Evolutionary conservation across 2,113 vertebrate species (phyloP), one percentile per base, ranked within the genome.

Genomic region (Serinus canaria): DNA sequence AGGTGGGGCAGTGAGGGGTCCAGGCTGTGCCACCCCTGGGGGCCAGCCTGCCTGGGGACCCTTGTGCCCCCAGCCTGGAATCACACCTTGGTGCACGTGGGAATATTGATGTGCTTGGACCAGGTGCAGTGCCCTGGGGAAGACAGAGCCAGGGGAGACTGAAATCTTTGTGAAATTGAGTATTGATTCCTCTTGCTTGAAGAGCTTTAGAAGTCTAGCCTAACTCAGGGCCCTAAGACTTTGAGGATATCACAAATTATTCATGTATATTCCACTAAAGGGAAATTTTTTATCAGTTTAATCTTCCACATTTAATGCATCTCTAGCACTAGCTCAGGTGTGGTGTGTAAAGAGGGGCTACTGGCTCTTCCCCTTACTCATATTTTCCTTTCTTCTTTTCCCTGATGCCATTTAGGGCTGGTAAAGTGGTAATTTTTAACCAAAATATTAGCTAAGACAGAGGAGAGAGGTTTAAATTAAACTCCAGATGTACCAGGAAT

Each of bases 171-270:
- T 76, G 90, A 96, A 97, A 97, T 64, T 95, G 76, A 95, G 87
- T 95, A 97, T 97, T 90, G 93, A 96, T 96, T 95, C 18, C 28
- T 92, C 69, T 90, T 82, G 62, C 72, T 95, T 13, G 20, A 53
- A 72, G 33, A 84, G 52, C 64, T 97, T 92, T 94, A 39, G 79
- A 83, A 78, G 24, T 79, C 50, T 25, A 75, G 19, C 58, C 44
- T 60, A 84, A 50, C 33, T 92, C 46, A 23, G 39, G 24, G 58
- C 16, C 15, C 35, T 58, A 33, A 52, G 47, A 69, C 18, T 60
- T 84, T 73, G 83, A 91, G 91, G 50, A 47, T 79, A 66, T n/a
- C 75, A 33, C 70, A 63, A 58, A 84, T 60, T 82, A 89, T 94
- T 88, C n/a, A 28, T 5, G 2, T 33, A 13, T 52, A 6, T 84